Evolutionary conservation across 1,140 invertebrate species (phyloP).

Genomic region (Ips nitidus): DNA sequence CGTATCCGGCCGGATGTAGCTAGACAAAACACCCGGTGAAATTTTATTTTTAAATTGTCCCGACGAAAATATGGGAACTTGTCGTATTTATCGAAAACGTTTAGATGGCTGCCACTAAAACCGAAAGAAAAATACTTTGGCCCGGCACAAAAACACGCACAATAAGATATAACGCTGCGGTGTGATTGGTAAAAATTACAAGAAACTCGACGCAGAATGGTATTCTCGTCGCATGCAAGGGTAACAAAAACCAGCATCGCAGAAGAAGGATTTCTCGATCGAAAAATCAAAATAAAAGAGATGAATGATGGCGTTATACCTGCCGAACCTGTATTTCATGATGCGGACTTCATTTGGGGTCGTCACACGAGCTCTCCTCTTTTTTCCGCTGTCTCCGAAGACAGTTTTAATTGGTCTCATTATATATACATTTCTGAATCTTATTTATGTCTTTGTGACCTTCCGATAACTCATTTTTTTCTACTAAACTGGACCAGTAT

Average conservation of each 20-base stretch:
- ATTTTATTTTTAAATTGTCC: conserved; percentile 12
- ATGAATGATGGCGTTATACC: conserved; percentile 50
- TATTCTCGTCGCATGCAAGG: conserved; percentile 47
- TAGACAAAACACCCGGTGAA: conserved; percentile 23
- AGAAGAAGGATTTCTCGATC: conserved; percentile 37
- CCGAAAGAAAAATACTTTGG: conserved; percentile 22
- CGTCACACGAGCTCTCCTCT: conserved; percentile 37
- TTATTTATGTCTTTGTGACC: conserved; percentile 15
- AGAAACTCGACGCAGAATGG: conserved; percentile 46
- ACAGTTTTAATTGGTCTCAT: conserved; percentile 29
- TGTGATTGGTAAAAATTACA: conserved; percentile 44
- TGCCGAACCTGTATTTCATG: conserved; percentile 43
- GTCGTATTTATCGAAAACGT: too few relatives aligned
- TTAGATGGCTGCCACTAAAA: background rate
- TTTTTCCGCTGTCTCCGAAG: conserved; percentile 21
- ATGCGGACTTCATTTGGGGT: conserved; percentile 41
- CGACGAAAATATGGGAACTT: background rate
- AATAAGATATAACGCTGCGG: conserved; percentile 25
- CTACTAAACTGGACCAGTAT: too few relatives aligned
- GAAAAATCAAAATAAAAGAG: conserved; percentile 53
- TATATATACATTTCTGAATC: conserved; percentile 23
- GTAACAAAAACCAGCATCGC: conserved; percentile 42
- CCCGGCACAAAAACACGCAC: conserved; percentile 21
- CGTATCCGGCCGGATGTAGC: conserved; percentile 20
- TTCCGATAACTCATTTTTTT: conserved; percentile 6